phyloP scores from a whole-genome alignment of 2,797 vertebrate genomes.

The Pseudomugil tenellus region DNA sequence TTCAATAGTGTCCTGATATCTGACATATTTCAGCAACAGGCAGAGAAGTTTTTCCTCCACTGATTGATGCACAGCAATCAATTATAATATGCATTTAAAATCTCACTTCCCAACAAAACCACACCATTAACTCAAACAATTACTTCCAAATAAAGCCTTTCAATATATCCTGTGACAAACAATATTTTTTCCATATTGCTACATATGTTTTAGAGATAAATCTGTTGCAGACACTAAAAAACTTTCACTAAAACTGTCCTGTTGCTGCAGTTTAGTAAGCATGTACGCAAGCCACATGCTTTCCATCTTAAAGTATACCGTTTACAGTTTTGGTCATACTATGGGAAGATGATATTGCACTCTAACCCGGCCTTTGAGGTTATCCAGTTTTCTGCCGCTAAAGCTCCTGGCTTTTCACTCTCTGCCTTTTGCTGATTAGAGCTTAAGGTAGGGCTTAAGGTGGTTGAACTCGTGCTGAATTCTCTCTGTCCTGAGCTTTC shows the following conservation, averaged over 20 bases:
- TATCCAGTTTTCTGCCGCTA: not conserved
- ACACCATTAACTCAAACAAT: not conserved
- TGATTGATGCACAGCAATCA: not conserved
- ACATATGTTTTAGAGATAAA: no score
- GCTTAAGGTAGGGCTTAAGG: conserved; percentile 11
- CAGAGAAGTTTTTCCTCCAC: not conserved
- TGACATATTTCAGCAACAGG: not conserved
- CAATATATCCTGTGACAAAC: not conserved
- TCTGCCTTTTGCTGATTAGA: conserved; percentile 7
- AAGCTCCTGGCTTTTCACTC: conserved; percentile 17
- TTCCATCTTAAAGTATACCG: conserved; percentile 1
- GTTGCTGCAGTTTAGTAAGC: not conserved
- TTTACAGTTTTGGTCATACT: conserved; percentile 6
- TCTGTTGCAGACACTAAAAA: not conserved
- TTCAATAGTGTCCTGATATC: not conserved
- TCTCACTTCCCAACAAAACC: not conserved
- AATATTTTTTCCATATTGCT: not conserved
- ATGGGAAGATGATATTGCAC: conserved; percentile 1
- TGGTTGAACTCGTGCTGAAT: conserved; percentile 4
- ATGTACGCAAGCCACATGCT: not conserved
- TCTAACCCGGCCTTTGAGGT: not conserved
- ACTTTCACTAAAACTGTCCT: not conserved
- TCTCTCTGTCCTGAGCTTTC: not conserved
- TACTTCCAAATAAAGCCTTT: not conserved
- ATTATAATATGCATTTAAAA: no score